Percentiles rank a stretch among this genome's conserved stretches.
phyloP scores from a whole-genome alignment of 2,888 invertebrate species.

The Crocallis elinguaria region DNA sequence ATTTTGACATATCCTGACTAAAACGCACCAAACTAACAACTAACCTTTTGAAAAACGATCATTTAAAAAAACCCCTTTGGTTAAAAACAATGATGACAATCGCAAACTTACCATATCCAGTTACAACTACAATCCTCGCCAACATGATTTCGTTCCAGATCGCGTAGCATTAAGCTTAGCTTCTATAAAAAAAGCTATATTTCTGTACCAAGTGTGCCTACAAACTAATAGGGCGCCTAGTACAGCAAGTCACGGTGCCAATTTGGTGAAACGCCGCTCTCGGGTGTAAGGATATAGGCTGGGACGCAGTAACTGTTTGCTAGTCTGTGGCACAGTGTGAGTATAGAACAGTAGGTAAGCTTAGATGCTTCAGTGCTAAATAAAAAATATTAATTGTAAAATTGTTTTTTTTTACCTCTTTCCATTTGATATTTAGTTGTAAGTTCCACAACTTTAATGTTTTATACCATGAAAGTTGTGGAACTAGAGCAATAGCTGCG shows the following conservation, averaged over 20 bases:
- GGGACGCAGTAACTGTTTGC: slow-evolving; percentile 17
- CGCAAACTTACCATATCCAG: neutral
- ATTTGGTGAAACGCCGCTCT: slow-evolving; percentile 68
- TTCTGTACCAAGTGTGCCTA: slow-evolving; percentile 40
- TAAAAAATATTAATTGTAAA: too few species aligned
- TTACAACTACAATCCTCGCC: neutral
- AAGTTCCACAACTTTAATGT: too few species aligned
- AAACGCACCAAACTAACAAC: too few species aligned
- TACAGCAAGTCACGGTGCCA: slow-evolving; percentile 75
- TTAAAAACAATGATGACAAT: neutral
- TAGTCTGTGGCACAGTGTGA: slow-evolving; percentile 11
- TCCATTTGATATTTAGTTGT: too few species aligned
- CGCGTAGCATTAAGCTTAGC: neutral
- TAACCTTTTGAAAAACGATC: too few species aligned
- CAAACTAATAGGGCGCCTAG: slow-evolving; percentile 46
- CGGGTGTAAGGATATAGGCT: slow-evolving; percentile 62
- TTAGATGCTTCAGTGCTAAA: neutral
- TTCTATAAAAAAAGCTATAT: slow-evolving; percentile 22
- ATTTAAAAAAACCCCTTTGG: too few species aligned
- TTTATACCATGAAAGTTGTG: too few species aligned
- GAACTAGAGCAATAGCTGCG: too few species aligned
- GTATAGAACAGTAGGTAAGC: neutral
- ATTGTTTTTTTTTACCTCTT: too few species aligned
- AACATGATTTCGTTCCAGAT: slow-evolving; percentile 4
- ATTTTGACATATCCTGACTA: too few species aligned